Evolutionary conservation across 2,888 invertebrate species (phyloP).

Genomic region (Linyphia triangularis): DNA sequence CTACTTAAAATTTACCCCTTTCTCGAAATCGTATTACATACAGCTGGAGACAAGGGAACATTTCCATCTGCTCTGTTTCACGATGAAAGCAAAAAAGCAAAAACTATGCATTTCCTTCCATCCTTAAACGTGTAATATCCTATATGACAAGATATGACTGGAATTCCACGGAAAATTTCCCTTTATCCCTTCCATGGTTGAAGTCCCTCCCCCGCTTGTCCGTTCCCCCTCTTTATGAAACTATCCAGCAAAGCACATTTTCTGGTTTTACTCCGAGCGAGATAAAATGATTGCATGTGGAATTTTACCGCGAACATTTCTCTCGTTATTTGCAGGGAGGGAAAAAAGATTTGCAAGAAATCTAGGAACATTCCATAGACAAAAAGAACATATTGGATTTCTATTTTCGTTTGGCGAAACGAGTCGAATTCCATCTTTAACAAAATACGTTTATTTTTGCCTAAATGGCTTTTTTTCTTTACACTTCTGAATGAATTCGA

Average conservation of each 20-base stretch:
- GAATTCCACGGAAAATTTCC: conserved; percentile 17
- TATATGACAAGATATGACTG: conserved; percentile 22
- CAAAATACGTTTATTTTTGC: too few relatives aligned
- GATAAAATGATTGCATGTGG: conserved; percentile 5
- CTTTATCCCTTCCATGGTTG: background rate
- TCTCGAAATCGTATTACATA: conserved; percentile 2
- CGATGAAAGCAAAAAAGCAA: background rate
- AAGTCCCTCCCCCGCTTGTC: background rate
- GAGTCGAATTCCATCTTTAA: too few relatives aligned
- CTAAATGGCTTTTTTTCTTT: too few relatives aligned
- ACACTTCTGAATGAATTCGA: too few relatives aligned
- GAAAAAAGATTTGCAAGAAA: too few relatives aligned
- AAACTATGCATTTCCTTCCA: background rate
- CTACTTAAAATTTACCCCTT: background rate
- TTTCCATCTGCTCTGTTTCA: conserved; percentile 29
- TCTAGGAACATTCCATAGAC: too few relatives aligned
- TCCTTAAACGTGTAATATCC: conserved; percentile 6
- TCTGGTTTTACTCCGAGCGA: conserved; percentile 8
- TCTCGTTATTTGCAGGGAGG: too few relatives aligned
- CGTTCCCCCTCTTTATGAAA: background rate
- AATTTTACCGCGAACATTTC: too few relatives aligned
- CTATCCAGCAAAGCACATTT: conserved; percentile 9
- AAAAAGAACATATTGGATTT: too few relatives aligned
- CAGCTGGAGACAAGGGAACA: background rate
- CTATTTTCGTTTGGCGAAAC: too few relatives aligned